phyloP scores from a whole-genome alignment of 2,888 invertebrate genomes.

The Morinoia aosen region DNA sequence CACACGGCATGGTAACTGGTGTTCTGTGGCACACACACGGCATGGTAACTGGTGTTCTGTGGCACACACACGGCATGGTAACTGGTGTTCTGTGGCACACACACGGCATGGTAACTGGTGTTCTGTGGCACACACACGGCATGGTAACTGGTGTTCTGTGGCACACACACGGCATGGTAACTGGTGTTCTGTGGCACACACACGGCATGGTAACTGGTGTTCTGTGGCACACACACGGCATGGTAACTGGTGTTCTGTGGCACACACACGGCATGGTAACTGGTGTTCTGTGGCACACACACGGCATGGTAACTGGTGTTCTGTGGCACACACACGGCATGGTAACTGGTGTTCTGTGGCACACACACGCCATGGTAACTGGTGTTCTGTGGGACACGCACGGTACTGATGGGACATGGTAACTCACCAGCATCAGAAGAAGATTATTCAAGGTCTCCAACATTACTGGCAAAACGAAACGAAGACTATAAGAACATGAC shows the following conservation, averaged over 20 bases:
- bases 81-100: background rate
- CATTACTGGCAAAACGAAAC: too few species aligned
- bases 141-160: background rate
- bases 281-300: background rate
- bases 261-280: background rate
- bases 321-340: conserved; percentile 37
- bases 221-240: background rate
- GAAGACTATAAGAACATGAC: too few species aligned
- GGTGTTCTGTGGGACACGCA: conserved; percentile 58
- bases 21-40: background rate
- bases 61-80: background rate
- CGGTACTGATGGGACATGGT: background rate
- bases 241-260: conserved; percentile 74
- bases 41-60: conserved; percentile 74
- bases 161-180: conserved; percentile 71
- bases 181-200: conserved; percentile 72
- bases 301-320: conserved; percentile 74
- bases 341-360: background rate
- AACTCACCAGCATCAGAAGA: conserved; percentile 82
- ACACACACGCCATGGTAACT: too few species aligned
- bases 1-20: background rate
- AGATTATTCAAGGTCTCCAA: too few species aligned
- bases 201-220: background rate
- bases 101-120: conserved; percentile 74
- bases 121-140: conserved; percentile 55